Percentiles rank a stretch among this genome's conserved stretches.
These are phyloP conservation scores for Eupeodes luniger DNA, from an alignment of 2,888 invertebrate genomes.

Conservation along the genomic window DNA sequence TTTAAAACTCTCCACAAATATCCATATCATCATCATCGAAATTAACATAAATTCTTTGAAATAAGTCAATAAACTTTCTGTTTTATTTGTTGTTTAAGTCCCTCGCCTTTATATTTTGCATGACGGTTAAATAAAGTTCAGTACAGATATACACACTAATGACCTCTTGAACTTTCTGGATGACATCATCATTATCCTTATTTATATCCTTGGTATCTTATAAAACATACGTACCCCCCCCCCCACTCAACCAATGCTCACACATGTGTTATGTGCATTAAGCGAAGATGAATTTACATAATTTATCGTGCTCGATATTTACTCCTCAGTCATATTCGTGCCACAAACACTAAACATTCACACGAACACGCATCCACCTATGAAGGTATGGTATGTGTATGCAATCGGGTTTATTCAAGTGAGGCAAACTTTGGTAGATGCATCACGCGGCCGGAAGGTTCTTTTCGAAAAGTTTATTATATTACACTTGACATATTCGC, in stretches of 20 bases:
- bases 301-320: slow-evolving; percentile 70
- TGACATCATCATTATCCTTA: slow-evolving; percentile 63
- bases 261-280: slow-evolving; percentile 65
- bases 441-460: slow-evolving; percentile 49
- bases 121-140: too few species aligned
- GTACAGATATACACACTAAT: slow-evolving; percentile 39
- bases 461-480: slow-evolving; percentile 61
- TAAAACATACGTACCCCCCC: not conserved
- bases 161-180: slow-evolving; percentile 60
- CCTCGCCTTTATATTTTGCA: not conserved
- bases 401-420: slow-evolving; percentile 10
- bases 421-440: slow-evolving; percentile 48
- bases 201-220: slow-evolving; percentile 3
- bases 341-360: slow-evolving; percentile 13
- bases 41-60: too few species aligned
- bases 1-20: too few species aligned
- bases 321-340: slow-evolving; percentile 45
- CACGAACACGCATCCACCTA: not conserved
- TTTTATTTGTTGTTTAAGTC: not conserved
- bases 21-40: too few species aligned
- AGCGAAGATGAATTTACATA: slow-evolving; percentile 69
- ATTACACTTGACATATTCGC: slow-evolving; percentile 71
- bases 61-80: not conserved
- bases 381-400: not conserved
- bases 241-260: not conserved